These are phyloP conservation scores for Amphipyra berbera DNA, from an alignment of 2,888 invertebrate species.

Conservation along the genomic window DNA sequence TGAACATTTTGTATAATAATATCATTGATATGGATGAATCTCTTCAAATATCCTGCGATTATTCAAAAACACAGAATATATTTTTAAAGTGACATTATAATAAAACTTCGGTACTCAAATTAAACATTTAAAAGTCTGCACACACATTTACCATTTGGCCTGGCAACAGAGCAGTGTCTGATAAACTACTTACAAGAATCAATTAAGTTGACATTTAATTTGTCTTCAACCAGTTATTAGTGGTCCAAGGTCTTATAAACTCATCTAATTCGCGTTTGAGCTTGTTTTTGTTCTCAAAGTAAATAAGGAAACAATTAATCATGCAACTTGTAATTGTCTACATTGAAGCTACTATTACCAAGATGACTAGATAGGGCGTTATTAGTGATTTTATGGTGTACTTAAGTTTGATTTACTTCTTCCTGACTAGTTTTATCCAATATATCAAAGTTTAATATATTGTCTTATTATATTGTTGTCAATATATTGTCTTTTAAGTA, in stretches of 20 bases:
- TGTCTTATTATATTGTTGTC: constrained; percentile 46
- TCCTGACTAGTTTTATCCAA: constrained; percentile 50
- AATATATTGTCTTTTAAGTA: constrained; percentile 45
- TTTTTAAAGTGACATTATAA: neutral
- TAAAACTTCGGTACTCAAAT: neutral
- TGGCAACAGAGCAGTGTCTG: constrained; percentile 2
- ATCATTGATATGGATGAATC: no score
- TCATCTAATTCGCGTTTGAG: constrained; percentile 55
- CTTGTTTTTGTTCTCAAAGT: constrained; percentile 58
- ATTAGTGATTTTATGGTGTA: constrained; percentile 63
- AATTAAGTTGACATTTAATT: constrained; percentile 53
- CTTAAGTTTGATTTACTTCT: constrained; percentile 60
- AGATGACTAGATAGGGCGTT: constrained; percentile 51
- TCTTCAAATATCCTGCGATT: no score
- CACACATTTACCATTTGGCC: constrained; percentile 20
- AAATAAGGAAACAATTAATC: constrained; percentile 66
- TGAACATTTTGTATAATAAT: no score
- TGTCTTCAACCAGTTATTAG: constrained; percentile 56
- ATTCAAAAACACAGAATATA: no score
- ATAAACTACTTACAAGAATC: constrained; percentile 27
- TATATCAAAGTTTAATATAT: constrained; percentile 49
- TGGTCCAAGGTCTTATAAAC: constrained; percentile 45
- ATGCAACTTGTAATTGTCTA: constrained; percentile 57
- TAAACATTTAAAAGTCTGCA: constrained; percentile 5
- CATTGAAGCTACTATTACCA: constrained; percentile 55